These are phyloP conservation scores for Nebria ingens DNA, from an alignment of 1,140 invertebrate species.

Conservation along the genomic window DNA sequence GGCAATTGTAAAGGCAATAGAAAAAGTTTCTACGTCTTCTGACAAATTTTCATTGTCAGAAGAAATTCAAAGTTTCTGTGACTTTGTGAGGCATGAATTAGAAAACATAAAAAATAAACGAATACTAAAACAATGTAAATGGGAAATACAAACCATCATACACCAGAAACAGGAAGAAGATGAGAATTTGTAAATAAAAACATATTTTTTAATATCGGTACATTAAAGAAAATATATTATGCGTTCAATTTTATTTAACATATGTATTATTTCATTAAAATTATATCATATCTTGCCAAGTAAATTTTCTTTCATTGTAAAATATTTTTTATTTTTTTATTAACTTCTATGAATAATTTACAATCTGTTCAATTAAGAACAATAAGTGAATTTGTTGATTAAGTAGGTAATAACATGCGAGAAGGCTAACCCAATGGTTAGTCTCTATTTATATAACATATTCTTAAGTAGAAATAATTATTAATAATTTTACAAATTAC, in stretches of 20 bases:
- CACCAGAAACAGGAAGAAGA: neutral
- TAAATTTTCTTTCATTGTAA: neutral
- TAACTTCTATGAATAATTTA: too few relatives aligned
- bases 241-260: neutral
- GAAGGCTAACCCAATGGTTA: too few relatives aligned
- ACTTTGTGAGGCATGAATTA: neutral
- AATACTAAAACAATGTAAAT: neutral
- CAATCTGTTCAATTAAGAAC: too few relatives aligned
- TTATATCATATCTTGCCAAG: neutral
- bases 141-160: neutral
- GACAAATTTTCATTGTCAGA: neutral
- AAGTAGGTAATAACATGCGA: too few relatives aligned
- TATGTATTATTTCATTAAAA: neutral
- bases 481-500: too few relatives aligned
- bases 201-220: too few relatives aligned
- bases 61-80: neutral
- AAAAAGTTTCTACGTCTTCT: neutral
- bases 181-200: neutral
- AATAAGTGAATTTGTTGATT: too few relatives aligned
- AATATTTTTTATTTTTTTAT: too few relatives aligned
- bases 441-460: too few relatives aligned
- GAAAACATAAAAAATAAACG: neutral
- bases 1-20: neutral
- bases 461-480: too few relatives aligned
- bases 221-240: too few relatives aligned